Base-by-base conservation (phyloP, 2,113 vertebrate genomes). In the Petaurus breviceps region DNA sequence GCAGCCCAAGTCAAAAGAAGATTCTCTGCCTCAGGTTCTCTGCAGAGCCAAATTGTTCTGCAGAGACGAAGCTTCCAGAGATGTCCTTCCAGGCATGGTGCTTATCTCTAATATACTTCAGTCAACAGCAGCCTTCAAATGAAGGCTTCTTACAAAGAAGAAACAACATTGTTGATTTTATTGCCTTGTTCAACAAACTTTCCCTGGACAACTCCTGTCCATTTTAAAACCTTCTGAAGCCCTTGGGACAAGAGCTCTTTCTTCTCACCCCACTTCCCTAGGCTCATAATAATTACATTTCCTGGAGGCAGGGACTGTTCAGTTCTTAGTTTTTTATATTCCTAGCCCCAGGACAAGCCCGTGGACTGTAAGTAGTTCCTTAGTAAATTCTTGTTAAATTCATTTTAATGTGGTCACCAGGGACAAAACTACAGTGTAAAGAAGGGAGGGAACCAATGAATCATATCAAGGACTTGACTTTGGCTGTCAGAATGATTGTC, bases 381-480 rank as follows among this genome's bases (percentile, higher is more conserved):
- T n/a, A 68, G 61, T 37, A 68, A 68, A 68, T 68, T 31, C 61
- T 68, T 68, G 61, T 68, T 37, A 68, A 37, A 68, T 68, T 68
- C 61, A 68, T 68, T 68, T 68, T 68, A 68, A 37, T 12, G 55
- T 93, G 51, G 57, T 92, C 95, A n/a, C 57, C 95, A 91, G 53
- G 37, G 31, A 46, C 68, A 96, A 91, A 11, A 89, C 53, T 61
- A 61, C 31, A 92, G n/a, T 92, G 43, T 93, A 77, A 96, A 96
- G 93, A 90, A 43, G 26, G 68, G 91, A 46, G 22, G n/a, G 91
- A 54, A 31, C 77, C 61, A 93, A 31, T 93, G 51, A 53, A 91
- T 25, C 91, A 90, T 26, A 47, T 92, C 94, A 91, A 91, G 0
- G 57, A n/a, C 96, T 95, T 96, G 68, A 50, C 94, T 94, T 84